Percentiles rank a stretch among this genome's conserved stretches.
Evolutionary conservation across 1,140 invertebrate genomes (phyloP).

Genomic region (Drosophila setifemur): DNA sequence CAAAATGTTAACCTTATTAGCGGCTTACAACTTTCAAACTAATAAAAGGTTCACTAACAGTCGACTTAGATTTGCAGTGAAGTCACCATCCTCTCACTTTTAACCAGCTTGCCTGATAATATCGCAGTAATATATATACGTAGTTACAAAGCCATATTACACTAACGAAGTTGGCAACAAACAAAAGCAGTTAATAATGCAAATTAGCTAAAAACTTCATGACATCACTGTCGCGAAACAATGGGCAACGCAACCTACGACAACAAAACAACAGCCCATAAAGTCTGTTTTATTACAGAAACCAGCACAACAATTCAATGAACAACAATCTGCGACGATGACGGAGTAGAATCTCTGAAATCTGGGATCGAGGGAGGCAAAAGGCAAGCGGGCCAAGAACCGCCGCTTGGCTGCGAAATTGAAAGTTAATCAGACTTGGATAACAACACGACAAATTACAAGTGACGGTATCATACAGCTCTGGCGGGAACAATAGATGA

Average conservation of each 20-base stretch:
- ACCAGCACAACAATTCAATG: constrained; percentile 33
- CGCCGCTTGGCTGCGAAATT: constrained; percentile 42
- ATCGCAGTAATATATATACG: no score
- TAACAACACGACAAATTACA: constrained; percentile 7
- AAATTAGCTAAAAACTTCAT: constrained; percentile 67
- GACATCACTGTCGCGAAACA: constrained; percentile 55
- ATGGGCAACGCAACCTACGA: constrained; percentile 63
- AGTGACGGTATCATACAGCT: constrained; percentile 22
- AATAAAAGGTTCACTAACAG: neutral
- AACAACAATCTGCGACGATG: constrained; percentile 29
- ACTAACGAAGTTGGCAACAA: constrained; percentile 10
- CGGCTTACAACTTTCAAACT: no score
- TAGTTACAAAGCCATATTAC: constrained; percentile 17
- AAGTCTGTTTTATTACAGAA: constrained; percentile 27
- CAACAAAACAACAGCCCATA: constrained; percentile 38
- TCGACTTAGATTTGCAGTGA: neutral
- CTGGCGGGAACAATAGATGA: constrained; percentile 52
- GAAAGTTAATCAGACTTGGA: constrained; percentile 53
- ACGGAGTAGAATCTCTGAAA: constrained; percentile 14
- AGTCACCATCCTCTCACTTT: constrained; percentile 13
- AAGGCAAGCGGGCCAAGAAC: constrained; percentile 4
- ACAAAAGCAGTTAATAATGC: constrained; percentile 58
- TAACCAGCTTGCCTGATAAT: constrained; percentile 12
- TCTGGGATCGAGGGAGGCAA: neutral
- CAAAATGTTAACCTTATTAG: no score